A percentile compares a stretch with the other conserved stretches of the same genome.
phyloP scores from a whole-genome alignment of 2,888 invertebrate species.

The Apodemia hepburni region DNA sequence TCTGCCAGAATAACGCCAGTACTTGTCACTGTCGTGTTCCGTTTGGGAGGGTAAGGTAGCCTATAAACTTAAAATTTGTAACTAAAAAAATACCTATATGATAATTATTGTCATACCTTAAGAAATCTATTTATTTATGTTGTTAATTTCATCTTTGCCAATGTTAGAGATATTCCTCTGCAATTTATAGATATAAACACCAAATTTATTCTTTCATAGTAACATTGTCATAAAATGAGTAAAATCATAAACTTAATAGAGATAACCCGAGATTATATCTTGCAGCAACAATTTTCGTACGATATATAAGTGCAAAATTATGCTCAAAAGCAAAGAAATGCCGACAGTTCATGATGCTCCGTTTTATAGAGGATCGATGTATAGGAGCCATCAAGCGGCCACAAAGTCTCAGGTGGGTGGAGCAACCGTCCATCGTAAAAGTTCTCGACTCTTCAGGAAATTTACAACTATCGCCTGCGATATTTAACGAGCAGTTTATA shows the following conservation, averaged over 20 bases:
- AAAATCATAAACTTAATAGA: slow-evolving; percentile 2
- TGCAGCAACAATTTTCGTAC: slow-evolving; percentile 30
- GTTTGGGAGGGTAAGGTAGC: too few relatives aligned
- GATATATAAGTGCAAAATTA: slow-evolving; percentile 30
- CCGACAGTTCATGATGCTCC: slow-evolving; percentile 37
- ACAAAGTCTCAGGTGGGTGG: slow-evolving; percentile 71
- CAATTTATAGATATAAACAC: background rate
- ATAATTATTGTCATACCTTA: too few relatives aligned
- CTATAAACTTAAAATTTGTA: too few relatives aligned
- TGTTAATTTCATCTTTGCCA: too few relatives aligned
- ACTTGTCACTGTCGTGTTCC: too few relatives aligned
- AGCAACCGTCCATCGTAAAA: slow-evolving; percentile 67
- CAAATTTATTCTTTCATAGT: background rate
- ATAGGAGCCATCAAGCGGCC: slow-evolving; percentile 51
- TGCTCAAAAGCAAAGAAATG: slow-evolving; percentile 36
- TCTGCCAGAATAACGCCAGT: too few relatives aligned
- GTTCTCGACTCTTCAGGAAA: slow-evolving; percentile 59
- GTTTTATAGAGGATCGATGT: slow-evolving; percentile 61
- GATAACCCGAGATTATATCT: slow-evolving; percentile 4
- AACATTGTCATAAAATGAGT: background rate
- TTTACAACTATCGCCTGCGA: slow-evolving; percentile 72
- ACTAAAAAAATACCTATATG: too few relatives aligned
- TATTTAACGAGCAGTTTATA: slow-evolving; percentile 78
- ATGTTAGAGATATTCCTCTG: too few relatives aligned
- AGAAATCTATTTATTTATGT: too few relatives aligned